Base-by-base conservation (phyloP, 2,113 vertebrate genomes). In the Epinephelus cyanopodus region DNA sequence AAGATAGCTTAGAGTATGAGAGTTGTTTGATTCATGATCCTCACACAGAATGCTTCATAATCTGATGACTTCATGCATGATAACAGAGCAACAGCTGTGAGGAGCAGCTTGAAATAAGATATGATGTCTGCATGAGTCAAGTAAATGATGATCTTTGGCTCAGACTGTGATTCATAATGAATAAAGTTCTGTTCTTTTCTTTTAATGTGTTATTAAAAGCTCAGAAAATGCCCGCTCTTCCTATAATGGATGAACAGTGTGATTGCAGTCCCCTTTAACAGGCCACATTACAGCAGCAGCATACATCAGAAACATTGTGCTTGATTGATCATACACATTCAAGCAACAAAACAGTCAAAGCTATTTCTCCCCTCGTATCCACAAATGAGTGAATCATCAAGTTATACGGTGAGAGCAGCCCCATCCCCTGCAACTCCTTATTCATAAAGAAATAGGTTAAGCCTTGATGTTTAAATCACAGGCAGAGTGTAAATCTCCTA, bases 361-460 rank as follows among this genome's bases (percentile, higher is more conserved):
- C 66, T 52, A 19, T 85, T 90, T 84, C n/a, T 75, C 82, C 69
- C 60, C 54, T 79, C 53, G n/a, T 65, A 75, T 76, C 77, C 72
- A 82, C 79, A 83, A 73, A 87, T 83, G 67, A 87, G 66, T 93
- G 91, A 93, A 91, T 95, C 90, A 92, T 91, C 91, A 94, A 75
- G 85, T 94, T 88, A 72, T 82, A 74, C 64, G 70, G 67, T 50
- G 78, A 94, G 84, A 84, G 52, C 62, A 79, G 63, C 82, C 66
- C 53, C n/a, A 82, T 88, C 69, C 83, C 65, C 83, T 79, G 74
- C 70, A 87, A 86, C 85, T 90, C 71, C 80, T 86, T 93, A 83
- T 91, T 94, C 89, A 92, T 91, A 91, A 91, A 92, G 89, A 95
- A 94, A 94, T 93, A 93, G 90, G 91, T 94, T 95, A 93, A 91